A percentile compares a stretch with the other conserved stretches of the same genome.
phyloP scores from a whole-genome alignment of 2,888 invertebrate species.

The Synanthedon myopaeformis region DNA sequence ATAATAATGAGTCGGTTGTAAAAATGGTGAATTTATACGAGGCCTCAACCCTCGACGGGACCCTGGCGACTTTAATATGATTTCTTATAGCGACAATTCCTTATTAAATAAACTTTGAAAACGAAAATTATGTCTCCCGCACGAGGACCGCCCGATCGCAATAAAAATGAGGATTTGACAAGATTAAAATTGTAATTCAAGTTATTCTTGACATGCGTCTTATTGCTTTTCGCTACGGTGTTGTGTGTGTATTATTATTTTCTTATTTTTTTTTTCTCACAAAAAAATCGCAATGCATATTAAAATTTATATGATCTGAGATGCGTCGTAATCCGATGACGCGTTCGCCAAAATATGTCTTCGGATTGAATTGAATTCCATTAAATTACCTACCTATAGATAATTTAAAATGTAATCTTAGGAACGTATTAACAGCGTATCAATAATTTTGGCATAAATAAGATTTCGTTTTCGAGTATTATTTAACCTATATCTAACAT shows the following conservation, averaged over 20 bases:
- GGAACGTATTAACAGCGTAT: too few species aligned
- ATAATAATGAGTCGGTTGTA: conserved; percentile 63
- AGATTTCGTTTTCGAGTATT: too few species aligned
- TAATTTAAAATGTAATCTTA: too few species aligned
- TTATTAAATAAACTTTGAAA: conserved; percentile 65
- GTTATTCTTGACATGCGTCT: conserved; percentile 62
- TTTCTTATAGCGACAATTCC: conserved; percentile 54
- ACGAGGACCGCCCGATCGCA: conserved; percentile 39
- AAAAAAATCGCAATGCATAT: conserved; percentile 11
- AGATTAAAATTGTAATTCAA: conserved; percentile 70
- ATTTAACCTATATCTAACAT: too few species aligned
- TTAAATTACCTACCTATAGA: too few species aligned
- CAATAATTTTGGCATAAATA: too few species aligned
- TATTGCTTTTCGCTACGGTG: conserved; percentile 62
- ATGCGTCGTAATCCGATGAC: not conserved
- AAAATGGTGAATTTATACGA: conserved; percentile 63
- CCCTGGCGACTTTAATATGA: conserved; percentile 41
- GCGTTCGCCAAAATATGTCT: too few species aligned
- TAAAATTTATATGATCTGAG: not conserved
- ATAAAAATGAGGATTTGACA: conserved; percentile 68
- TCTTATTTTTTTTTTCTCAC: conserved; percentile 17
- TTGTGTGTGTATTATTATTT: conserved; percentile 6
- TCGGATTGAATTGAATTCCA: too few species aligned
- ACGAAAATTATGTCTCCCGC: conserved; percentile 55
- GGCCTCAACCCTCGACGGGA: conserved; percentile 24